Evolutionary conservation across 2,113 vertebrate genomes (phyloP).

Genomic region (Trematomus loennbergii): DNA sequence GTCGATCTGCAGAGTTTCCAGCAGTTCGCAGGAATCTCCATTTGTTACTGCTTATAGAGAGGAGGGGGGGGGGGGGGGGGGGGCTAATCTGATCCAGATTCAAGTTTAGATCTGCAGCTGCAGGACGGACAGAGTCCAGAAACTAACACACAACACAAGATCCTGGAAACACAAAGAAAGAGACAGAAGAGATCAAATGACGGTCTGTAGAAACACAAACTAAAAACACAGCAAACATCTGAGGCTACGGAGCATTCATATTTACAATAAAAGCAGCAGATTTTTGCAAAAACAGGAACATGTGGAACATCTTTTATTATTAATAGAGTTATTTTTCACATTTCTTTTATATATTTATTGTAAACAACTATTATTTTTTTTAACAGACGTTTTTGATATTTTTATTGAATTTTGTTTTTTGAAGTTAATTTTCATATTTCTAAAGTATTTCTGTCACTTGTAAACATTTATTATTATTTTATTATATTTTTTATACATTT

Average conservation of each 20-base stretch:
- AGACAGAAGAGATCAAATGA: neutral
- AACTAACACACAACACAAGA: neutral
- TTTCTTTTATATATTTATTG: no score
- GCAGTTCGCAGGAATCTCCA: constrained; percentile 50
- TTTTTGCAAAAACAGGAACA: no score
- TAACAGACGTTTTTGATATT: no score
- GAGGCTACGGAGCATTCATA: neutral
- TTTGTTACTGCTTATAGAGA: constrained; percentile 32
- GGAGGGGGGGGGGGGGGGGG: neutral
- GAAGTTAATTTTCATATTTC: no score
- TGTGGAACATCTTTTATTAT: no score
- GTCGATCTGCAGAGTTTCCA: constrained; percentile 52
- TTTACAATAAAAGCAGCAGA: neutral
- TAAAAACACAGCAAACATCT: no score
- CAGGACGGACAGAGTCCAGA: constrained; percentile 28
- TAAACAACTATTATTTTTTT: no score
- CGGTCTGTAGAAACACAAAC: neutral
- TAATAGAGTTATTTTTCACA: no score
- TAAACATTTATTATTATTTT: no score
- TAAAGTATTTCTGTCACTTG: no score
- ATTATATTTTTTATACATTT: no score
- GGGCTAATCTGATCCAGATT: constrained; percentile 42
- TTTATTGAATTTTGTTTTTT: no score
- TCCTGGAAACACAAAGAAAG: neutral
- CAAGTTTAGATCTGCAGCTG: constrained; percentile 29